A percentile compares a stretch with the other conserved stretches of the same genome.
Evolutionary conservation across 2,888 invertebrate species (phyloP).

Genomic region (Tetragnatha montana): DNA sequence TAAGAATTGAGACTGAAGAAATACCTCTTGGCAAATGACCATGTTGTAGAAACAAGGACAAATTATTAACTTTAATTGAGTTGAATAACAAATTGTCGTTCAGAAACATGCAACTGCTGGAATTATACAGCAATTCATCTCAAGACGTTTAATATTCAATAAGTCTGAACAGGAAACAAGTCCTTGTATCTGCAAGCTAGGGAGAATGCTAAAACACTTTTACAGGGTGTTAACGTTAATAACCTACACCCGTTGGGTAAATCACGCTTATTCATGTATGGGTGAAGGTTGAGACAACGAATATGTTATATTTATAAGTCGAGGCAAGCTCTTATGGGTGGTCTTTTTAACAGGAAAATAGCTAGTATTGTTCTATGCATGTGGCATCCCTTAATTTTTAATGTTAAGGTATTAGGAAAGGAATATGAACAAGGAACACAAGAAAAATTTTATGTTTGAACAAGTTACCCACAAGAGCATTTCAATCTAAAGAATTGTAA

Average conservation of each 20-base stretch:
- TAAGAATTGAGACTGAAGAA: conserved; percentile 8
- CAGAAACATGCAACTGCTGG: neutral
- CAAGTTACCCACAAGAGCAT: too few relatives aligned
- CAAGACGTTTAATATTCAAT: conserved; percentile 47
- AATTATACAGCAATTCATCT: conserved; percentile 2
- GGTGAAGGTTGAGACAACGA: conserved; percentile 34
- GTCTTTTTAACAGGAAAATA: too few relatives aligned
- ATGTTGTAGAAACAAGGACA: conserved; percentile 11
- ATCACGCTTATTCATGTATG: conserved; percentile 23
- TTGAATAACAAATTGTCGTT: conserved; percentile 47
- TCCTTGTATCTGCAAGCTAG: conserved; percentile 34
- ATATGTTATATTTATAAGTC: too few relatives aligned
- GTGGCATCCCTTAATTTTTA: too few relatives aligned
- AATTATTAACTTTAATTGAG: conserved; percentile 44
- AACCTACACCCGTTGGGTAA: conserved; percentile 44
- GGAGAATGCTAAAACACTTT: conserved; percentile 22
- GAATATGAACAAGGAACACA: too few relatives aligned
- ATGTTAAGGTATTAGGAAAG: too few relatives aligned
- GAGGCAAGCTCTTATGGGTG: too few relatives aligned
- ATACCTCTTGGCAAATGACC: conserved; percentile 21
- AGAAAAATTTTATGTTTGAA: too few relatives aligned
- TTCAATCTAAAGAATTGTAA: too few relatives aligned
- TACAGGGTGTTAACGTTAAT: conserved; percentile 34
- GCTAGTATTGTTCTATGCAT: too few relatives aligned
- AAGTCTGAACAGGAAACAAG: conserved; percentile 32